Conservation (phyloP, 2,113 vertebrate species). For the Hemicordylus capensis region DNA sequence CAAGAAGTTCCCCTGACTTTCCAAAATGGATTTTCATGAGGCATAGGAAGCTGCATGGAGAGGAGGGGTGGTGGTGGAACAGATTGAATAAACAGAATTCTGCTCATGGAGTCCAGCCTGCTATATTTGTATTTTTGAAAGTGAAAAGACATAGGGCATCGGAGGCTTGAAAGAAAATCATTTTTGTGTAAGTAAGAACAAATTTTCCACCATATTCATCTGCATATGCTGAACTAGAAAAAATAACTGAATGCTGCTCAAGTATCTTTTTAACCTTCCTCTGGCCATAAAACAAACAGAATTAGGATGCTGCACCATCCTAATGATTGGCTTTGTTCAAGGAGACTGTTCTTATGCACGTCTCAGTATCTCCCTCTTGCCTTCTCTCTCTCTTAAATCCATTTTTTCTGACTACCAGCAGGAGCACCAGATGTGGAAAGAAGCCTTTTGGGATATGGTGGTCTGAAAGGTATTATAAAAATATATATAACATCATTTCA, state of each 20-base stretch:
- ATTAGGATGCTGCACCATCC: neutral
- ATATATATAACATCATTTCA: neutral
- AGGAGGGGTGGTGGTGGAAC: no score
- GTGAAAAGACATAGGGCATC: no score
- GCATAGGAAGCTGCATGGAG: no score
- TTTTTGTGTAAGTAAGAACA: no score
- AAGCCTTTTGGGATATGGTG: neutral
- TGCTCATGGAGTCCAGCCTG: no score
- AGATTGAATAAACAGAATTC: no score
- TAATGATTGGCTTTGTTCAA: neutral
- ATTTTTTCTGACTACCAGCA: neutral
- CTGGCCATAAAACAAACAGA: neutral
- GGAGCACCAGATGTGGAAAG: neutral
- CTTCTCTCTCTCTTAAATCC: neutral
- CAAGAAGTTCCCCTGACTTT: no score
- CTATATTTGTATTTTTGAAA: no score
- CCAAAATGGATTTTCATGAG: no score
- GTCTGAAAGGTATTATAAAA: neutral
- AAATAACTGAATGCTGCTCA: neutral
- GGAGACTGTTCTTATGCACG: fast-evolving
- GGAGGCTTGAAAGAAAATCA: no score
- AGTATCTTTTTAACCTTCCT: neutral
- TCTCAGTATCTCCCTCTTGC: neutral
- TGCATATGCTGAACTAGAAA: neutral
- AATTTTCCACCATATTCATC: neutral